Percentiles rank a stretch among this genome's conserved stretches.
Conservation (phyloP, 2,113 vertebrate genomes). For the Corynorhinus townsendii region DNA sequence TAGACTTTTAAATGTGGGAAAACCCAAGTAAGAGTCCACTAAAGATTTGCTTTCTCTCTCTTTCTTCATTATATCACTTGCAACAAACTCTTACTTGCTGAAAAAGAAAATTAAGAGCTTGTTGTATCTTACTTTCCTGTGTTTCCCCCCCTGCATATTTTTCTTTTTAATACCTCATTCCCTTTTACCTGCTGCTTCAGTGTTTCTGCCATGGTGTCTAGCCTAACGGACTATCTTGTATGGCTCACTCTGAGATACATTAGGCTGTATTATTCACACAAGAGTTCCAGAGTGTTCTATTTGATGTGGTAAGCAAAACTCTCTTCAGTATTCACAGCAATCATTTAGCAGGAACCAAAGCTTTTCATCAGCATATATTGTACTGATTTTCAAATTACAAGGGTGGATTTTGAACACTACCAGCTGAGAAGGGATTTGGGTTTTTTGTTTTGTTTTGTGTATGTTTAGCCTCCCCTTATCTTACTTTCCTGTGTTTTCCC, state of each 20-base stretch:
- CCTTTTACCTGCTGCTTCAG: neutral
- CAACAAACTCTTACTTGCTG: neutral
- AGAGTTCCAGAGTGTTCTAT: neutral
- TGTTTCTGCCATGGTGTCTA: neutral
- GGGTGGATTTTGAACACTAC: slow-evolving; percentile 35
- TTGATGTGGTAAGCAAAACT: slow-evolving; percentile 35
- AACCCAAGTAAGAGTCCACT: neutral
- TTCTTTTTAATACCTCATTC: neutral
- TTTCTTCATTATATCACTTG: neutral
- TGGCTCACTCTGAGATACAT: neutral
- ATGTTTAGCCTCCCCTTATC: slow-evolving; percentile 24
- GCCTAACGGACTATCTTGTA: neutral
- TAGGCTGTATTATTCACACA: neutral
- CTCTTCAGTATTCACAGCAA: neutral
- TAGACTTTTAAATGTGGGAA: neutral
- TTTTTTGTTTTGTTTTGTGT: neutral
- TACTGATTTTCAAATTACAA: slow-evolving; percentile 58
- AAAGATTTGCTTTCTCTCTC: neutral
- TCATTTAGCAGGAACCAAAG: slow-evolving; percentile 49
- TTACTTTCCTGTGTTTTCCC: neutral
- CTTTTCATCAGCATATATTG: slow-evolving; percentile 46
- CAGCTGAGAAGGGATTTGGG: slow-evolving; percentile 37
- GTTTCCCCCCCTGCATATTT: too few relatives aligned
- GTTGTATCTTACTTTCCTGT: too few relatives aligned
- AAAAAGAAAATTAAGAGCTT: too few relatives aligned